Evolutionary conservation across 2,888 invertebrate species (phyloP).

Genomic region (Eledone cirrhosa): DNA sequence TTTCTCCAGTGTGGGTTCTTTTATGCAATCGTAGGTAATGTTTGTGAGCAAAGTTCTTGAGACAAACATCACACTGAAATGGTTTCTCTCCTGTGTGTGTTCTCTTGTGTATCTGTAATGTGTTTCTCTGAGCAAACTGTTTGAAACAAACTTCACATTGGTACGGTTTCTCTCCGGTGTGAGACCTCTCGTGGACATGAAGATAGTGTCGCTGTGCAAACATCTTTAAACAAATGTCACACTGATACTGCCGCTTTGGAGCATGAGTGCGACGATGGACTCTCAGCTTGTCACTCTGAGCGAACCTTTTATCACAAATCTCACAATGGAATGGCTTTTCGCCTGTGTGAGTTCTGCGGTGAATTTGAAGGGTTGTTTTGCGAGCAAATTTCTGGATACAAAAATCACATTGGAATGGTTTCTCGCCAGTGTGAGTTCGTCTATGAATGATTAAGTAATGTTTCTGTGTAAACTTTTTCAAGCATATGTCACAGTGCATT

Average conservation of each 20-base stretch:
- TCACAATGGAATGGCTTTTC: conserved; percentile 15
- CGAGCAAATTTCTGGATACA: conserved; percentile 23
- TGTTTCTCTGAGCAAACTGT: conserved; percentile 24
- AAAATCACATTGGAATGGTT: conserved; percentile 25
- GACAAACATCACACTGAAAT: conserved; percentile 11
- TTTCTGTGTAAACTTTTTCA: conserved; percentile 24
- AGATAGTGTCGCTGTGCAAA: conserved; percentile 23
- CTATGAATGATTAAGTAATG: conserved; percentile 26
- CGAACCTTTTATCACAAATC: conserved; percentile 13
- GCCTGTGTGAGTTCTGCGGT: conserved; percentile 3
- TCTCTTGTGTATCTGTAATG: conserved; percentile 18
- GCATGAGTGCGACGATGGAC: conserved; percentile 7
- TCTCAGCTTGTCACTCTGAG: conserved; percentile 3
- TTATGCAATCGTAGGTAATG: conserved; percentile 11
- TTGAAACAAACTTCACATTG: conserved; percentile 24
- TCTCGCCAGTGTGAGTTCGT: conserved; percentile 23
- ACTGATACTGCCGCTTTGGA: background rate
- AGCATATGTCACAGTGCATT: conserved; percentile 25
- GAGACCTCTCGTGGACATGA: conserved; percentile 21
- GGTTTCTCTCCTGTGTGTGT: conserved; percentile 19
- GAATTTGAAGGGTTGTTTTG: conserved; percentile 11
- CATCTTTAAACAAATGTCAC: conserved; percentile 13
- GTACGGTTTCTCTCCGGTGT: conserved; percentile 10
- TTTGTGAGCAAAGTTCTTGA: conserved; percentile 14
- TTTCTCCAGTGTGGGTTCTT: background rate